Percentiles rank a stretch among this genome's conserved stretches.
These are phyloP conservation scores for Stegodyphus dumicola DNA, from an alignment of 1,140 invertebrate genomes.

Conservation along the genomic window DNA sequence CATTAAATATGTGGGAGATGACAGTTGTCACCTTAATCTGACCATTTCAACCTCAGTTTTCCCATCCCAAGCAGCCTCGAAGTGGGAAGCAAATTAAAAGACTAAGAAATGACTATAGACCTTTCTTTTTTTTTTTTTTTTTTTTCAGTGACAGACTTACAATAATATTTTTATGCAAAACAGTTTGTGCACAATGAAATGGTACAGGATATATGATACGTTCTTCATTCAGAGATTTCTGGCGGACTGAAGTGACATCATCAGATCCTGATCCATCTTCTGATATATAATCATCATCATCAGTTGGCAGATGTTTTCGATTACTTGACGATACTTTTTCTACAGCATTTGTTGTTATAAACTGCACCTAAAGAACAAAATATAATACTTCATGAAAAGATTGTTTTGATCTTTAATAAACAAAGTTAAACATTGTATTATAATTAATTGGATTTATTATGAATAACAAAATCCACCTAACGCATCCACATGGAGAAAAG, in stretches of 20 bases:
- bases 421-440: background rate
- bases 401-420: background rate
- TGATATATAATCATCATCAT: conserved; percentile 57
- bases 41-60: too few relatives aligned
- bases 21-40: too few relatives aligned
- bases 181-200: conserved; percentile 15
- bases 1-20: too few relatives aligned
- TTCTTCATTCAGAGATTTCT: conserved; percentile 15
- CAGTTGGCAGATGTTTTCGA: conserved; percentile 28
- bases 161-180: background rate
- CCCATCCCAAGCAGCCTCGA: too few relatives aligned
- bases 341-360: conserved; percentile 30
- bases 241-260: background rate
- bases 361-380: conserved; percentile 27
- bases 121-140: too few relatives aligned
- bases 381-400: background rate
- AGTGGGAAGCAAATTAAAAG: too few relatives aligned
- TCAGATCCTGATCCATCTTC: conserved; percentile 57
- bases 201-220: conserved; percentile 35
- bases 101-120: too few relatives aligned
- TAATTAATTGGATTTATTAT: too few relatives aligned
- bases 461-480: too few relatives aligned
- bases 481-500: too few relatives aligned
- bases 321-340: conserved; percentile 8
- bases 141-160: conserved; percentile 12